Percentiles rank a stretch among this genome's conserved stretches.
Evolutionary conservation across 2,797 vertebrate species (phyloP).

Genomic region (Rhabdomys pumilio): DNA sequence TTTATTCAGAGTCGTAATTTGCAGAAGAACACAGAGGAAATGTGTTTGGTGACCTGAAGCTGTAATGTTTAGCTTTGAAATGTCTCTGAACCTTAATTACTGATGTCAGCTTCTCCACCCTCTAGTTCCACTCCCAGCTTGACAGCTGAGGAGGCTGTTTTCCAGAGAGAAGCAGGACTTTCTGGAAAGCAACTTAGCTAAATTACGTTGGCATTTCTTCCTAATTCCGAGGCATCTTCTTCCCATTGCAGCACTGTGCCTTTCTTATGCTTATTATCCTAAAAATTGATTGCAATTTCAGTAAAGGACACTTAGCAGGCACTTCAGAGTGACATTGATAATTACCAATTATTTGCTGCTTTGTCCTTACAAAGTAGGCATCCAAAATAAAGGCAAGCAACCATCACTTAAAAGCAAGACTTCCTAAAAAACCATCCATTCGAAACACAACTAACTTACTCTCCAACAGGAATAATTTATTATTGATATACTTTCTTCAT

Average conservation of each 20-base stretch:
- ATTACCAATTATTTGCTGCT: neutral
- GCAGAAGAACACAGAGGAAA: neutral
- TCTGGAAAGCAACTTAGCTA: neutral
- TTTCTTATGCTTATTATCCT: neutral
- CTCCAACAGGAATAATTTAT: neutral
- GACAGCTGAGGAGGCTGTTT: neutral
- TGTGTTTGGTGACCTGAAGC: slow-evolving; percentile 24
- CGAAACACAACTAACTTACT: neutral
- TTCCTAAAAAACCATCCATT: neutral
- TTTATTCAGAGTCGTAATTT: slow-evolving; percentile 31
- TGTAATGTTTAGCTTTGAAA: neutral
- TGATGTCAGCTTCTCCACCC: neutral
- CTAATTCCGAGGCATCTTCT: neutral
- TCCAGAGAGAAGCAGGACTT: neutral
- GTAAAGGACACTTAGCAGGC: neutral
- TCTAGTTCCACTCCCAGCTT: neutral
- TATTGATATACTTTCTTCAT: neutral
- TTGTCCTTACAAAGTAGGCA: neutral
- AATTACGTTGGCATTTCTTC: neutral
- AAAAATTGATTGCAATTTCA: neutral
- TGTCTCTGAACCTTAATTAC: neutral
- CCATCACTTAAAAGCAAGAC: neutral
- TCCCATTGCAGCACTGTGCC: neutral
- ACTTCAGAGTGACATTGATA: neutral
- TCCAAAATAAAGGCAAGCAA: neutral